Evolutionary conservation across 2,888 invertebrate species (phyloP).

Genomic region (Drosophila barbarae): DNA sequence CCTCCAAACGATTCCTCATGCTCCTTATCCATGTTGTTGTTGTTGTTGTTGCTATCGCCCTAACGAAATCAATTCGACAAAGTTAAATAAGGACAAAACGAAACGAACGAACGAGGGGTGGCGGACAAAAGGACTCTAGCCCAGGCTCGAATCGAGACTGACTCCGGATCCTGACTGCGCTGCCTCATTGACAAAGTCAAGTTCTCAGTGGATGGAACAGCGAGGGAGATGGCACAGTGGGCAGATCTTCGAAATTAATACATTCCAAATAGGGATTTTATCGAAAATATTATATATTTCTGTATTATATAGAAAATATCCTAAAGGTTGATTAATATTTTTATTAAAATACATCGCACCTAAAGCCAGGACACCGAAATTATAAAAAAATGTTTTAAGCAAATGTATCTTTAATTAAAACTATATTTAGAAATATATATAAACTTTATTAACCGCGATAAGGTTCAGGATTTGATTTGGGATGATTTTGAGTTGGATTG

Average conservation of each 20-base stretch:
- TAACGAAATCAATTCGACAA: slow-evolving; percentile 75
- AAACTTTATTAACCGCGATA: too few species aligned
- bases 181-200: slow-evolving; percentile 48
- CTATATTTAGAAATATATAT: not conserved
- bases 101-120: slow-evolving; percentile 37
- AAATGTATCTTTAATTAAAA: not conserved
- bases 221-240: slow-evolving; percentile 30
- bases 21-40: slow-evolving; percentile 28
- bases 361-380: not conserved
- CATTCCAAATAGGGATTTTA: not conserved
- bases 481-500: not conserved
- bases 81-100: slow-evolving; percentile 67
- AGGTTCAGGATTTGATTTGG: too few species aligned
- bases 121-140: slow-evolving; percentile 34
- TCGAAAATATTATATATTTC: not conserved
- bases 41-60: slow-evolving; percentile 57
- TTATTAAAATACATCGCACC: not conserved
- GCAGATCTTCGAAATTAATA: not conserved
- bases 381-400: not conserved
- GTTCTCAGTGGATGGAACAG: slow-evolving; percentile 10
- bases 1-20: slow-evolving; percentile 23
- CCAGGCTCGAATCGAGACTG: slow-evolving; percentile 13
- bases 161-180: slow-evolving; percentile 12
- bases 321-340: not conserved
- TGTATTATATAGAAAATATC: not conserved